Base-by-base conservation (phyloP, 1,140 invertebrate genomes). In the Anagrus nilaparvatae region DNA sequence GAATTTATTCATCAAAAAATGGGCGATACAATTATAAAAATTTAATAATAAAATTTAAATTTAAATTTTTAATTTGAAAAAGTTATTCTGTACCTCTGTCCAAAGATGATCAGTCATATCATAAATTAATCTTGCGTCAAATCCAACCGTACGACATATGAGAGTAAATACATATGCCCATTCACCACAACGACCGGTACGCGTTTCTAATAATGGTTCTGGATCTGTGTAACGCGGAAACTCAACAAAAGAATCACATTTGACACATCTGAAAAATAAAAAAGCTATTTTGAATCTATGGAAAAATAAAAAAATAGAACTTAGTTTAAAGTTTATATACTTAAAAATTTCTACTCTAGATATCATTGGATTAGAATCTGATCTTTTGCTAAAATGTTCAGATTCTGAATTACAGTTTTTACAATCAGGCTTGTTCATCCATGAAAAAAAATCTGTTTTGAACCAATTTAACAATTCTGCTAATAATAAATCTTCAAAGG, bases 41-140 rank as follows among this genome's bases (percentile, higher is more conserved):
- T n/a, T n/a, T n/a, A n/a, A n/a, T n/a, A n/a, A n/a, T 19, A 12
- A 10, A 23, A 19, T 14, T 32, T 30, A n/a, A n/a, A n/a, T n/a
- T n/a, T n/a, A n/a, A n/a, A n/a, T n/a, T n/a, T n/a, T n/a, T n/a
- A n/a, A n/a, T n/a, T n/a, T n/a, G n/a, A n/a, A n/a, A n/a, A n/a
- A n/a, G n/a, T 5, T 39, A 30, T 20, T 3, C 29, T 0, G 37
- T 48, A 97, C 85, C 74, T 99, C 96, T 30, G 84, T 88, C 96
- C 96, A 99, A 1, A 96, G 87, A 66, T 99, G 96, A 73, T 99
- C 95, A n/a, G 82, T 88, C 54, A 76, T 74, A 56, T 95, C 91
- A 14, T 77, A 60, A 13, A 97, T 77, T 51, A 79, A 75, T 35
- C 93, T 69, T 7, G 85, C 79, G 57, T 96, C 89, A 65, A 84